A percentile compares a stretch with the other conserved stretches of the same genome.
Conservation (phyloP, 2,113 vertebrate genomes). For the Phycodurus eques region DNA sequence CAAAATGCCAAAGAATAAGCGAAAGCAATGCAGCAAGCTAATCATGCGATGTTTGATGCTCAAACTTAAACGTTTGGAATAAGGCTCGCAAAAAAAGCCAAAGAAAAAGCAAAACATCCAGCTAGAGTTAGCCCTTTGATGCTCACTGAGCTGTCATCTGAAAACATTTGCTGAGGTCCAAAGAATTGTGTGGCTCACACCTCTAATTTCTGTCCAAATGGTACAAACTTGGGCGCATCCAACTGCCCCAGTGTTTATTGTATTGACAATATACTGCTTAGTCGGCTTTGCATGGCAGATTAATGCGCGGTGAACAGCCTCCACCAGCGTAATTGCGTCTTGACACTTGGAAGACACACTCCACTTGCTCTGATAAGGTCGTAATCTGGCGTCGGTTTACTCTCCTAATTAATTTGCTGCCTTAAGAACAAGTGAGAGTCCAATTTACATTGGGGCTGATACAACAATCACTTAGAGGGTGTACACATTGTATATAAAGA, state of each 20-base stretch:
- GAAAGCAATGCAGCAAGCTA: neutral
- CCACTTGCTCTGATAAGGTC: slow-evolving; percentile 63
- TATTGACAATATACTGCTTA: neutral
- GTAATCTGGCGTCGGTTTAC: slow-evolving; percentile 45
- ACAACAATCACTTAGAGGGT: slow-evolving; percentile 2
- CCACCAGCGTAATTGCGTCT: slow-evolving; percentile 64
- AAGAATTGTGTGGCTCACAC: neutral
- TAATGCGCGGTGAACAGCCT: slow-evolving; percentile 29
- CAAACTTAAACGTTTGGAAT: neutral
- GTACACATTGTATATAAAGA: neutral
- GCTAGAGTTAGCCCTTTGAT: neutral
- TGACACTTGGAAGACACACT: slow-evolving; percentile 45
- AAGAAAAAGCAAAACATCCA: neutral
- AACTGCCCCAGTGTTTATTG: neutral
- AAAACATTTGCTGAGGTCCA: neutral
- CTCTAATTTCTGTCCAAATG: neutral
- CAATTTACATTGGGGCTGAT: slow-evolving; percentile 5
- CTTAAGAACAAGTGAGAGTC: slow-evolving; percentile 20
- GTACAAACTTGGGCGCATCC: neutral
- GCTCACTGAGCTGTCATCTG: neutral
- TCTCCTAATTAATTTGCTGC: slow-evolving; percentile 57
- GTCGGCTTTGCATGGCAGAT: slow-evolving; percentile 21
- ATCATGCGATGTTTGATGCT: neutral
- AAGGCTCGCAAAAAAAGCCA: neutral
- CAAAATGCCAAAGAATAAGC: neutral